phyloP scores from a whole-genome alignment of 2,888 invertebrate genomes.

The Beris chalybata region DNA sequence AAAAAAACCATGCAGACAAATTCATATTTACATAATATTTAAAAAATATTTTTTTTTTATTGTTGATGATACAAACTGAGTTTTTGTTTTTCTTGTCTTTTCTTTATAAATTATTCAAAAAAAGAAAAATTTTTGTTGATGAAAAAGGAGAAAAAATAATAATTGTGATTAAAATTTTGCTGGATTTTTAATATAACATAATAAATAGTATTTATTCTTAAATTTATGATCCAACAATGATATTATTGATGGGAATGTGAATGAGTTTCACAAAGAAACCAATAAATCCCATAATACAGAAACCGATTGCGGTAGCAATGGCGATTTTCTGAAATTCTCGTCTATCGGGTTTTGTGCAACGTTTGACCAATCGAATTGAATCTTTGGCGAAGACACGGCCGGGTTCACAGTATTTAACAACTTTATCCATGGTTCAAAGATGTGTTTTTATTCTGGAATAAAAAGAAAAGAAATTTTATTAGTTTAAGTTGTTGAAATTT shows the following conservation, averaged over 20 bases:
- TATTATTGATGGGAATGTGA: conserved; percentile 98
- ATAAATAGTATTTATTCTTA: conserved; percentile 12
- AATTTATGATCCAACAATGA: conserved; percentile 81
- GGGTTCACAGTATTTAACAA: conserved; percentile 91
- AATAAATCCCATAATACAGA: conserved; percentile 99
- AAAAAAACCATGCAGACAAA: too few species aligned
- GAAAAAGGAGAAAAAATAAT: too few species aligned
- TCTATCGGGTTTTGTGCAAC: conserved; percentile 99
- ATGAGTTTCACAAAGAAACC: conserved; percentile 99
- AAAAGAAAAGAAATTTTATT: neutral
- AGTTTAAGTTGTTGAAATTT: neutral
- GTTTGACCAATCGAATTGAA: conserved; percentile 95
- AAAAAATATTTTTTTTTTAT: too few species aligned
- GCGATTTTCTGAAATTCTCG: conserved; percentile 99
- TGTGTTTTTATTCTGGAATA: neutral
- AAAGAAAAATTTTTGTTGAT: too few species aligned
- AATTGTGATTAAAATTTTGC: neutral
- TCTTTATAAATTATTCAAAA: too few species aligned
- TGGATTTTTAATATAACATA: neutral
- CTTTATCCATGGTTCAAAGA: conserved; percentile 85
- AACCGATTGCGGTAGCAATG: conserved; percentile 98
- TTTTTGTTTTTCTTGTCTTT: too few species aligned
- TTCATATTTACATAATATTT: too few species aligned
- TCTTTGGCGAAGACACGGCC: conserved; percentile 97
- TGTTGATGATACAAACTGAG: too few species aligned